Evolutionary conservation across 2,888 invertebrate species (phyloP).

Genomic region (Parasteatoda lunata): DNA sequence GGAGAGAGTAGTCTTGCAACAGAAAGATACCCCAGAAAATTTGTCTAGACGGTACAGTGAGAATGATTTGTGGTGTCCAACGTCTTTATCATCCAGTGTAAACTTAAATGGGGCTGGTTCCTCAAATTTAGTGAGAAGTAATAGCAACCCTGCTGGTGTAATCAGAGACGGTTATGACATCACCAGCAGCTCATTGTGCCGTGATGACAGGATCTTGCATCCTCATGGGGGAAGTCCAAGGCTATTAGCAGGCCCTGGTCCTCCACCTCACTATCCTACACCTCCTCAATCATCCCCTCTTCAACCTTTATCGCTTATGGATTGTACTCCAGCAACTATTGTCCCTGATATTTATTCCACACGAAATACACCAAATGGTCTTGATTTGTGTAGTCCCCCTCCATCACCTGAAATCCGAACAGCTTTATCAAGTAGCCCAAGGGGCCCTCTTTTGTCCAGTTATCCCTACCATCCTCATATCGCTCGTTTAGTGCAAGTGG

Average conservation of each 20-base stretch:
- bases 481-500: slow-evolving; percentile 58
- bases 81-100: slow-evolving; percentile 26
- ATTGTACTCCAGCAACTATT: slow-evolving; percentile 47
- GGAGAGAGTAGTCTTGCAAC: slow-evolving; percentile 31
- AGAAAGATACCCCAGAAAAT: slow-evolving; percentile 48
- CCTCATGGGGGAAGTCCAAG: slow-evolving; percentile 63
- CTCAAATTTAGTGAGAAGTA: slow-evolving; percentile 30
- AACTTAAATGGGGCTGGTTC: slow-evolving; percentile 58
- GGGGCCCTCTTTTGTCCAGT: slow-evolving; percentile 45
- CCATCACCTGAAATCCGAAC: slow-evolving; percentile 66
- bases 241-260: slow-evolving; percentile 47
- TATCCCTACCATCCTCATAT: slow-evolving; percentile 57
- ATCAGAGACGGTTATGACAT: slow-evolving; percentile 50
- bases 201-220: slow-evolving; percentile 47
- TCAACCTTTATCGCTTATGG: slow-evolving; percentile 58
- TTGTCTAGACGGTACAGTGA: slow-evolving; percentile 43
- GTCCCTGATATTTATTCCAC: slow-evolving; percentile 52
- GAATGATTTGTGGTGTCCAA: slow-evolving; percentile 49
- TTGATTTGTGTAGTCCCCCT: slow-evolving; percentile 66
- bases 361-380: slow-evolving; percentile 54
- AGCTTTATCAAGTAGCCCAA: slow-evolving; percentile 57
- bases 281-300: slow-evolving; percentile 68
- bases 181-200: slow-evolving; percentile 24
- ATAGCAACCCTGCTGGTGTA: slow-evolving; percentile 23
- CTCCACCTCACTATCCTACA: slow-evolving; percentile 68